Conservation (phyloP, 2,797 vertebrate genomes). For the Dipus sagitta region DNA sequence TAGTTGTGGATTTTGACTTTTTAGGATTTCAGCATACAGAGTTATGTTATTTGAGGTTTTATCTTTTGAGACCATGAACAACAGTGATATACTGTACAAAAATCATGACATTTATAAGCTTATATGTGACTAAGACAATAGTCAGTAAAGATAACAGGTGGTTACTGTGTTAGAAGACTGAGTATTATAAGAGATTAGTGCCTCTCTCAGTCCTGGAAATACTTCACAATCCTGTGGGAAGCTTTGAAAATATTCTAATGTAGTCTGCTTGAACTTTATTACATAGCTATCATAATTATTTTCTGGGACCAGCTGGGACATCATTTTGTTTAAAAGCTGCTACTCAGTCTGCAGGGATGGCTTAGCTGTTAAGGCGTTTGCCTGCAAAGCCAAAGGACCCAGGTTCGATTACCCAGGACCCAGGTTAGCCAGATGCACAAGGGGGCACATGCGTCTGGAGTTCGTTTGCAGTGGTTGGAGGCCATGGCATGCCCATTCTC, state of each 20-base stretch:
- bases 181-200: neutral
- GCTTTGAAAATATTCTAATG: constrained; percentile 1
- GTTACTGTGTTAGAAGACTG: neutral
- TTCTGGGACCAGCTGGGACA: neutral
- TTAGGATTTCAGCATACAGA: neutral
- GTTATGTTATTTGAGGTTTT: neutral
- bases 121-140: neutral
- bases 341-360: no score
- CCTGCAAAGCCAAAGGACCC: no score
- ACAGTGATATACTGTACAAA: neutral
- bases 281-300: neutral
- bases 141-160: neutral
- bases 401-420: no score
- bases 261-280: neutral
- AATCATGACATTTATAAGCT: neutral
- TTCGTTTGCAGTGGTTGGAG: no score
- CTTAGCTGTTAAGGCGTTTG: no score
- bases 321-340: neutral
- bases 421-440: no score
- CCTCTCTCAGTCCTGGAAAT: neutral
- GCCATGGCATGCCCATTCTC: no score
- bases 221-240: neutral
- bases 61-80: neutral
- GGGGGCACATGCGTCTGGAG: no score
- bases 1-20: neutral